phyloP scores from a whole-genome alignment of 2,113 vertebrate genomes.

The Pomatorhinus ruficollis region DNA sequence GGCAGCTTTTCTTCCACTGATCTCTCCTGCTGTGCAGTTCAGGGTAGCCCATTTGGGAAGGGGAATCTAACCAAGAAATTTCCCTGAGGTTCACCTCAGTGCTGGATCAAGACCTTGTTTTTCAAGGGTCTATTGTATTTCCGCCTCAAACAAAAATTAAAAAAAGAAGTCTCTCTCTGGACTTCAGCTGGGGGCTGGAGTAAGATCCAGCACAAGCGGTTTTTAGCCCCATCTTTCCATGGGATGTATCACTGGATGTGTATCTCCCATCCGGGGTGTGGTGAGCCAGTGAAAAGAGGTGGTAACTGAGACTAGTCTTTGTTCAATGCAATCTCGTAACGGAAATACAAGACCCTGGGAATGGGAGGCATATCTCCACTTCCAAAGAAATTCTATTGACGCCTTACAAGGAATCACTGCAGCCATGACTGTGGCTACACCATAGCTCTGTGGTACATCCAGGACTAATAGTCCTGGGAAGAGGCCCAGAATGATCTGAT shows the following conservation, averaged over 20 bases:
- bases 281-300: background rate
- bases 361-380: background rate
- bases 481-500: background rate
- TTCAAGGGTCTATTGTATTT: background rate
- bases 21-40: background rate
- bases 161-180: background rate
- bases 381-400: background rate
- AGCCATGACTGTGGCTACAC: background rate
- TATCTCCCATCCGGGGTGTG: background rate
- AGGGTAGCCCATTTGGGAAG: background rate
- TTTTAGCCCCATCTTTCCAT: background rate
- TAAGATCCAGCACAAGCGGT: background rate
- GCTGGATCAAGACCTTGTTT: background rate
- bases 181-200: background rate
- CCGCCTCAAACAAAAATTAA: background rate
- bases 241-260: rapidly evolving
- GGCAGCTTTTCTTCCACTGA: background rate
- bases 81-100: background rate
- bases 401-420: background rate
- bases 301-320: background rate
- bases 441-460: background rate
- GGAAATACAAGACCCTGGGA: background rate
- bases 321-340: background rate
- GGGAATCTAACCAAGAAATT: background rate
- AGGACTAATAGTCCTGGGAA: background rate